phyloP scores from a whole-genome alignment of 2,797 vertebrate species.

The Anas flavirostris region DNA sequence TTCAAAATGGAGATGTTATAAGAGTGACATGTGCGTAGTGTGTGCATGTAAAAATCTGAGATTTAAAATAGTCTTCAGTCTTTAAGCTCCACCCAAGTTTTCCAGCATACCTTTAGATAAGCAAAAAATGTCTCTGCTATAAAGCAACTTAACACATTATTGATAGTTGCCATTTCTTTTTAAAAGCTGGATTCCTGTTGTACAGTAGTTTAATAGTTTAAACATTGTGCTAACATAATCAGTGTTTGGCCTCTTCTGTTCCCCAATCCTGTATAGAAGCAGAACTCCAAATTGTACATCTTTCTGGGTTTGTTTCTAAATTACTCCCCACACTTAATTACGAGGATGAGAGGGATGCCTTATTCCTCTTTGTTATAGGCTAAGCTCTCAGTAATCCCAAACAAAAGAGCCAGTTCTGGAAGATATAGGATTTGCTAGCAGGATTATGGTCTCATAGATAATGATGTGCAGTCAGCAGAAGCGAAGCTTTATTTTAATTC shows the following conservation, averaged over 20 bases:
- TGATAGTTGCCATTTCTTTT: slow-evolving; percentile 75
- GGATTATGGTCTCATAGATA: slow-evolving; percentile 94
- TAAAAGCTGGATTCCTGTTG: slow-evolving; percentile 74
- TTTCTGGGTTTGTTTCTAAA: slow-evolving; percentile 93
- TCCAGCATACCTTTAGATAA: slow-evolving; percentile 73
- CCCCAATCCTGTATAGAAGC: slow-evolving; percentile 77
- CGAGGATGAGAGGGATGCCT: slow-evolving; percentile 96
- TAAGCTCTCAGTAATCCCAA: slow-evolving; percentile 99
- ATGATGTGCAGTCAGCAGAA: slow-evolving; percentile 94
- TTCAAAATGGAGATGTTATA: not conserved
- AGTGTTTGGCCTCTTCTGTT: slow-evolving; percentile 78
- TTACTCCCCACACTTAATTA: slow-evolving; percentile 99
- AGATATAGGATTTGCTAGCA: slow-evolving; percentile 91
- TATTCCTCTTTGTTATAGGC: slow-evolving; percentile 99
- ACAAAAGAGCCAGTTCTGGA: slow-evolving; percentile 97
- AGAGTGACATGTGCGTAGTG: not conserved
- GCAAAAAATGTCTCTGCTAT: slow-evolving; percentile 48
- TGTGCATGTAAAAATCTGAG: not conserved
- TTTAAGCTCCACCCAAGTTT: slow-evolving; percentile 19
- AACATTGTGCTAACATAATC: slow-evolving; percentile 79
- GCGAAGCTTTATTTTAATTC: slow-evolving; percentile 98
- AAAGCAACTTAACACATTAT: slow-evolving; percentile 62
- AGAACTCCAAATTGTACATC: slow-evolving; percentile 85
- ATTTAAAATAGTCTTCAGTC: not conserved
- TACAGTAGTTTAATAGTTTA: slow-evolving; percentile 80